phyloP scores from a whole-genome alignment of 2,113 vertebrate species.

The Myotis lucifugus region DNA sequence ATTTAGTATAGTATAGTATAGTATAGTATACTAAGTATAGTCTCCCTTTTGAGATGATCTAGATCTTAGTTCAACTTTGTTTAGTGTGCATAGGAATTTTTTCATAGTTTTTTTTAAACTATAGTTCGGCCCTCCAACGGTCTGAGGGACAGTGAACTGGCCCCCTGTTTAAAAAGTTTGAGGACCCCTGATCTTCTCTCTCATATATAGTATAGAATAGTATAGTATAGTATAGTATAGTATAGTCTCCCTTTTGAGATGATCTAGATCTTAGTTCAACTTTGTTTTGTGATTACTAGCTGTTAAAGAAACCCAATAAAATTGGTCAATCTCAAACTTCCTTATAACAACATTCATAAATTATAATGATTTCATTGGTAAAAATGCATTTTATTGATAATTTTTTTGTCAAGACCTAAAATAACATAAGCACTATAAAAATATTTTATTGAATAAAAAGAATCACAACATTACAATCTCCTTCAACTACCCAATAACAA shows the following conservation, averaged over 20 bases:
- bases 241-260: not conserved
- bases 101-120: too few species aligned
- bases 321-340: not conserved
- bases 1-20: too few species aligned
- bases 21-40: too few species aligned
- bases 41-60: not conserved
- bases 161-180: too few species aligned
- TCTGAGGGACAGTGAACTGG: too few species aligned
- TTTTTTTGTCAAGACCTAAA: not conserved
- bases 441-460: constrained; percentile 3
- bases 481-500: not conserved
- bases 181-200: too few species aligned
- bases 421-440: not conserved
- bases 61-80: constrained; percentile 9
- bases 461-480: not conserved
- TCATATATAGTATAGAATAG: too few species aligned
- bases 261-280: not conserved
- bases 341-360: not conserved
- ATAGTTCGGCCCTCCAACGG: too few species aligned
- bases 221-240: too few species aligned
- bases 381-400: not conserved
- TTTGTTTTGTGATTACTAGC: not conserved
- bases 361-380: constrained; percentile 8
- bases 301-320: not conserved
- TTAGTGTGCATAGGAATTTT: too few species aligned